Conservation (phyloP, 2,797 vertebrate species). For the Glyptemys insculpta region DNA sequence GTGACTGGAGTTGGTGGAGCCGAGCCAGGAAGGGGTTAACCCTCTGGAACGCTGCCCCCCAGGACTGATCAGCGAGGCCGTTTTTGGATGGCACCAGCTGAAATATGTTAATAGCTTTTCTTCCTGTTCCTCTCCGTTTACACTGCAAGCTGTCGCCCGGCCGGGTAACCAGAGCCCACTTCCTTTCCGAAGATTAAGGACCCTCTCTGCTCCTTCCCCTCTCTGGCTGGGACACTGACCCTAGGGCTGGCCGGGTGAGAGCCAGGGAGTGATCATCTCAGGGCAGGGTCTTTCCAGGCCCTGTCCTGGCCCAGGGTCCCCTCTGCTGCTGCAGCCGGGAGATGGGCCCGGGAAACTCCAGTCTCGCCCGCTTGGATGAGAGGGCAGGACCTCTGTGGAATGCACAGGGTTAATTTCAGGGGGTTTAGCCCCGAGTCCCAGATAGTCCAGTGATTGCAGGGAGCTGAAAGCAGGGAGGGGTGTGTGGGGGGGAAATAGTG, state of each 20-base stretch:
- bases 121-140: constrained; percentile 70
- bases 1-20: neutral
- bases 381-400: neutral
- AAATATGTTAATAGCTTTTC: constrained; percentile 72
- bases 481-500: neutral
- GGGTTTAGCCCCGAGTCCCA: neutral
- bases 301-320: neutral
- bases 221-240: neutral
- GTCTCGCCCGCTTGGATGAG: neutral
- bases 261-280: neutral
- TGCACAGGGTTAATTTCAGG: neutral
- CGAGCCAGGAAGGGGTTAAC: constrained; percentile 2
- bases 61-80: neutral
- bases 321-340: neutral
- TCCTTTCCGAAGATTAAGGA: constrained; percentile 83
- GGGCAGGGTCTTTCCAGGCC: neutral
- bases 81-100: constrained; percentile 67
- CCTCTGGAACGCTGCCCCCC: neutral
- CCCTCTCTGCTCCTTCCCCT: constrained; percentile 48
- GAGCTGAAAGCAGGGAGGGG: neutral
- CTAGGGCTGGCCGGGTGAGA: neutral
- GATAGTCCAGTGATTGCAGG: neutral
- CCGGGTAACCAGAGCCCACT: constrained; percentile 78
- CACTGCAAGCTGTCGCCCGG: constrained; percentile 56
- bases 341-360: neutral